Evolutionary conservation across 2,888 invertebrate genomes (phyloP), one percentile per base, ranked within the genome.

Genomic region (Netelia melanura): DNA sequence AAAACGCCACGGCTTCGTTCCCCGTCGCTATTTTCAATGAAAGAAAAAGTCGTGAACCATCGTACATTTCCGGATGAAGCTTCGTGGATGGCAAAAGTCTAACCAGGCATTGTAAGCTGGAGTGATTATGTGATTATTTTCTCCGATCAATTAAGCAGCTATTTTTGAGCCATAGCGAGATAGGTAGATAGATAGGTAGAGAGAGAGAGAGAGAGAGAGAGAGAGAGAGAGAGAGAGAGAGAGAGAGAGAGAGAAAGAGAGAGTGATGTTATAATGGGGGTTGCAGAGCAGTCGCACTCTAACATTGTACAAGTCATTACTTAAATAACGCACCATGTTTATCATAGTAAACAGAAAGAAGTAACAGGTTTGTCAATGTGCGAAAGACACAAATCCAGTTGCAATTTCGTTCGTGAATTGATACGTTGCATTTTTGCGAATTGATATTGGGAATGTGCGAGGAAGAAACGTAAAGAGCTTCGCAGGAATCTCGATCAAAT

Each of bases 291-390:
- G 72, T 85, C 71, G 62, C n/a, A 75, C 79, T 84, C 58, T 64
- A 84, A 86, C 78, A 78, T 86, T 86, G 80, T 87, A 86, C 84
- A 79, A 86, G 86, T 87, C 84, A 87, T 83, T 87, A 86, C 84
- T 83, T 77, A 84, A 86, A 84, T 86, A 86, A 86, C 77, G 80
- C 83, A 85, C 81, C 84, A 77, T 71, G 83, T 79, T 86, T 83
- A 78, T 67, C 64, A 68, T 77, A 52, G 62, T 84, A 77, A 76
- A 56, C 58, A 79, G 52, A 65, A 10, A 61, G 38, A 17, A 54
- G n/a, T 75, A 61, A 43, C 67, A 64, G 77, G 68, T 74, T 76
- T 71, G 64, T 81, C 56, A 68, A 72, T 81, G 44, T 62, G 64
- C 58, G 67, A 65, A 58, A 43, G 58, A 65, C 30, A 43, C 25